A percentile compares a stretch with the other conserved stretches of the same genome.
Evolutionary conservation across 2,113 vertebrate species (phyloP).

Genomic region (Toxotes chatareus): DNA sequence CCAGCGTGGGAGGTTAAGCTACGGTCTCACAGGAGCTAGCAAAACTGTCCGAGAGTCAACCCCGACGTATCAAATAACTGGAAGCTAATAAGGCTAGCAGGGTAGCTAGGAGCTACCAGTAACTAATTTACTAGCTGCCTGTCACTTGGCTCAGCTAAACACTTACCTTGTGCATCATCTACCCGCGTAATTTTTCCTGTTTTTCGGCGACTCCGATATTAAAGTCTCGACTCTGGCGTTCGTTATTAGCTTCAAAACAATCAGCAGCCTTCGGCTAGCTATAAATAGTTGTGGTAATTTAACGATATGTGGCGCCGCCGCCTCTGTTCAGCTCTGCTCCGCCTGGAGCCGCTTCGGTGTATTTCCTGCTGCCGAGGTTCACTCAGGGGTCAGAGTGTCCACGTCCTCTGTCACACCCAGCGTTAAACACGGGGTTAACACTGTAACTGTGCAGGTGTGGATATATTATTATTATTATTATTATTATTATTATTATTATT

Average conservation of each 20-base stretch:
- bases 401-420: background rate
- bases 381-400: constrained; percentile 41
- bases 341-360: background rate
- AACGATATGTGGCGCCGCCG: background rate
- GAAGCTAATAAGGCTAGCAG: constrained; percentile 38
- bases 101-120: background rate
- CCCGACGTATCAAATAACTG: background rate
- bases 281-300: background rate
- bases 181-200: background rate
- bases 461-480: no score
- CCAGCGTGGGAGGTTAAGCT: background rate
- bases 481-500: no score
- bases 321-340: background rate
- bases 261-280: background rate
- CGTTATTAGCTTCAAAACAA: background rate
- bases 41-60: no score
- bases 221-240: background rate
- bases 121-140: background rate
- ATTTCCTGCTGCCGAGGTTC: constrained; percentile 61
- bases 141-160: background rate
- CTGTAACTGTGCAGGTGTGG: no score
- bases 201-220: background rate
- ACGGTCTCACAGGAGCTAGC: background rate
- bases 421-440: no score
- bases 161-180: constrained; percentile 32